Evolutionary conservation across 2,888 invertebrate species (phyloP).

Genomic region (Lasioglossum zephyrum): DNA sequence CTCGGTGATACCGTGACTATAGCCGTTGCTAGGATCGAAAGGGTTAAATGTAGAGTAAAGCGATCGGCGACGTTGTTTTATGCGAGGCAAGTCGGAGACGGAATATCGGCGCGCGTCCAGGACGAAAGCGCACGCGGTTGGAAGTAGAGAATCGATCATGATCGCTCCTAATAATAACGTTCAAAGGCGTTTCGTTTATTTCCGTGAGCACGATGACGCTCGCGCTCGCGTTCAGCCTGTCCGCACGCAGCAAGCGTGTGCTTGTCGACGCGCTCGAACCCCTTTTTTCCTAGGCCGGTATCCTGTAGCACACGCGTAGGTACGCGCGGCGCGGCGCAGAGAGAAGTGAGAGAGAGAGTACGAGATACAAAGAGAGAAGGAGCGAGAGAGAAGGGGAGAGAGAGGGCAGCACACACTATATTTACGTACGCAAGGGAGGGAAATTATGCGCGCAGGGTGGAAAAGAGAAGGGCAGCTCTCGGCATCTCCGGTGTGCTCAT

Average conservation of each 20-base stretch:
- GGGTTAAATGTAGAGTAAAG: not conserved
- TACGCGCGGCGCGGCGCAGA: not conserved
- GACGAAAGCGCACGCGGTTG: slow-evolving; percentile 13
- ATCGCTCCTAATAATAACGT: slow-evolving; percentile 11
- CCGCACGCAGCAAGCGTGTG: slow-evolving; percentile 5
- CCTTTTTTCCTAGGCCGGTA: slow-evolving; percentile 20
- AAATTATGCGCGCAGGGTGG: slow-evolving; percentile 53
- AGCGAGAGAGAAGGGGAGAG: not conserved
- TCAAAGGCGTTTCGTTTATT: slow-evolving; percentile 22
- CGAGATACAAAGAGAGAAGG: not conserved
- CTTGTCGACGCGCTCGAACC: slow-evolving; percentile 9
- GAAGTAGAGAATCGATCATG: slow-evolving; percentile 13
- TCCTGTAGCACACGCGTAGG: slow-evolving; percentile 18
- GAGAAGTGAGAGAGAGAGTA: not conserved
- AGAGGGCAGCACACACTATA: slow-evolving; percentile 30
- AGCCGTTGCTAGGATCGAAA: not conserved
- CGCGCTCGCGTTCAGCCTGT: slow-evolving; percentile 6
- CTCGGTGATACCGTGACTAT: not conserved
- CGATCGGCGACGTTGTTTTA: not conserved
- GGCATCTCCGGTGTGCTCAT: slow-evolving; percentile 83
- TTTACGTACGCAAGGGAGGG: slow-evolving; percentile 46
- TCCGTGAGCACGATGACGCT: slow-evolving; percentile 28
- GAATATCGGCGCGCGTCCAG: not conserved
- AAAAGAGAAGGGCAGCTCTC: slow-evolving; percentile 71
- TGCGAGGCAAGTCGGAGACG: not conserved